Evolutionary conservation across 2,113 vertebrate genomes (phyloP).

Genomic region (Taxidea taxus): DNA sequence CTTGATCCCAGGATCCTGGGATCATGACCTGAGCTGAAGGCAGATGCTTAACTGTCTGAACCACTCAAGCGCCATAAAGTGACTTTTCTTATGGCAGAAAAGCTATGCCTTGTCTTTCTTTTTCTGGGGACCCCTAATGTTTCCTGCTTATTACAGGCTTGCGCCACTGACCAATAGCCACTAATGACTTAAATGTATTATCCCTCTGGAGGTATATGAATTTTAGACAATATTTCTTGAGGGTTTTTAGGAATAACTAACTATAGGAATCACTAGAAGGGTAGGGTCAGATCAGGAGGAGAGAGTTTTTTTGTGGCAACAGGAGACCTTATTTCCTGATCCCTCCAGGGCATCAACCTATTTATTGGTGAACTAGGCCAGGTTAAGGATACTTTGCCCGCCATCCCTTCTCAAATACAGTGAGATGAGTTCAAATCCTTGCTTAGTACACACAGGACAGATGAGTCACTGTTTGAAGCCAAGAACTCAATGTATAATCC

Average conservation of each 20-base stretch:
- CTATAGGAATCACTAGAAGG: not conserved
- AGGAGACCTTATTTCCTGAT: not conserved
- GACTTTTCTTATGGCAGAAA: not conserved
- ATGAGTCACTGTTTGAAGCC: not conserved
- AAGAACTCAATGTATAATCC: not conserved
- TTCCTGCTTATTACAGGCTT: not conserved
- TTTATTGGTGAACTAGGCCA: not conserved
- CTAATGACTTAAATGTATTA: not conserved
- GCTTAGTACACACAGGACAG: not conserved
- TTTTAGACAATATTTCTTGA: slow-evolving; percentile 8
- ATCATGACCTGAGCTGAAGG: no score
- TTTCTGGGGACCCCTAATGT: not conserved
- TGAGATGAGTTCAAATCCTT: not conserved
- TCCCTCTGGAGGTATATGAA: not conserved
- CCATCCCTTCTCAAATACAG: not conserved
- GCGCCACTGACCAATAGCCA: not conserved
- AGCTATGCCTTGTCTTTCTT: not conserved
- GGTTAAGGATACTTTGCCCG: not conserved
- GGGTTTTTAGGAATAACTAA: not conserved
- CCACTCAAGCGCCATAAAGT: not conserved
- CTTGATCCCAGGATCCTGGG: no score
- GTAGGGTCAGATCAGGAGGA: not conserved
- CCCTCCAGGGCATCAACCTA: fast-evolving
- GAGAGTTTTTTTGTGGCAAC: not conserved
- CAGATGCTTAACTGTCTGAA: no score